These are phyloP conservation scores for Sebastes oblongus DNA, from an alignment of 2,797 vertebrate species.

Conservation along the genomic window DNA sequence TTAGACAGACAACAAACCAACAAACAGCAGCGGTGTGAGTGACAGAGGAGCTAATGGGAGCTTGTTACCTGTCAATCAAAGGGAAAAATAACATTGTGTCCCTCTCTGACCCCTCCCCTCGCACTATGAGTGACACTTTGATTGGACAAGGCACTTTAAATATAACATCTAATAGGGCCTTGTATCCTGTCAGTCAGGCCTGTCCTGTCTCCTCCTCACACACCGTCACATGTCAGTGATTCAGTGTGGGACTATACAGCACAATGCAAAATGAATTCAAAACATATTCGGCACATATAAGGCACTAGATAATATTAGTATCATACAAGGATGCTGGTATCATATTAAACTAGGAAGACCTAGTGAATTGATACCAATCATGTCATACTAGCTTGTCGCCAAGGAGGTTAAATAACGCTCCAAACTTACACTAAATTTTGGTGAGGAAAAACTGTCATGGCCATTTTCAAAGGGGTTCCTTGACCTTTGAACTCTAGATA, in stretches of 20 bases:
- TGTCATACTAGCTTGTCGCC: too few species aligned
- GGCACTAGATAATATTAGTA: too few species aligned
- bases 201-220: conserved; percentile 12
- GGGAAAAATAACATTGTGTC: conserved; percentile 34
- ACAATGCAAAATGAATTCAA: neutral
- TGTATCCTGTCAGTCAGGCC: conserved; percentile 63
- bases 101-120: conserved; percentile 54
- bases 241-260: neutral
- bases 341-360: too few species aligned
- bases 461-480: too few species aligned
- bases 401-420: too few species aligned
- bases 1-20: conserved; percentile 28
- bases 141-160: conserved; percentile 69
- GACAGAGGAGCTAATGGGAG: conserved; percentile 66
- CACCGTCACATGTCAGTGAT: neutral
- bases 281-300: too few species aligned
- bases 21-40: conserved; percentile 47
- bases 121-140: conserved; percentile 62
- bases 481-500: accelerated
- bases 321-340: too few species aligned
- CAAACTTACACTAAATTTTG: too few species aligned
- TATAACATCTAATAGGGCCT: conserved; percentile 65
- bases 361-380: too few species aligned
- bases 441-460: too few species aligned
- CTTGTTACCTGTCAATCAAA: conserved; percentile 75